A percentile compares a stretch with the other conserved stretches of the same genome.
Conservation (phyloP, 2,113 vertebrate genomes). For the Recurvirostra avosetta region DNA sequence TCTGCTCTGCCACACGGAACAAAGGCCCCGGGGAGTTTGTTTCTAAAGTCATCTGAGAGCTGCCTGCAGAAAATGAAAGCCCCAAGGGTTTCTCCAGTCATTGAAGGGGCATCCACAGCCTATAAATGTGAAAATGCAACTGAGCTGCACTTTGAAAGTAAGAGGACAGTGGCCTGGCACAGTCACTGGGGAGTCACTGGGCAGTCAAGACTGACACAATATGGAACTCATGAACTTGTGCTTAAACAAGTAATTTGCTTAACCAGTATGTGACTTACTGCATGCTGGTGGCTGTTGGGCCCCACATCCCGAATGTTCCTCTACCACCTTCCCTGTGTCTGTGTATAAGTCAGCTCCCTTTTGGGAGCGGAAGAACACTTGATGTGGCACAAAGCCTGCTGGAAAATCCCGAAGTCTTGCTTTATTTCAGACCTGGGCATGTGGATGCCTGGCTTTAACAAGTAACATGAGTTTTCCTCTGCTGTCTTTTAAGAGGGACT, state of each 20-base stretch:
- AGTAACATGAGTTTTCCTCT: not conserved
- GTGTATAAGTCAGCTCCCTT: not conserved
- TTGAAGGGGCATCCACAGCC: not conserved
- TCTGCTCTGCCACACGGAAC: conserved; percentile 36
- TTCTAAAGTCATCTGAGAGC: conserved; percentile 37
- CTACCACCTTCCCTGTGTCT: not conserved
- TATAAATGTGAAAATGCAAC: conserved; percentile 20
- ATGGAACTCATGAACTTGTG: not conserved
- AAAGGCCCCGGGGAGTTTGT: conserved; percentile 3
- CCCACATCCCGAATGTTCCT: not conserved
- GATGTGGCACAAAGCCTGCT: not conserved
- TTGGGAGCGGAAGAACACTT: not conserved
- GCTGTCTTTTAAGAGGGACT: not conserved
- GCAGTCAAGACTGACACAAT: not conserved
- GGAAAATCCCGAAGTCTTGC: not conserved
- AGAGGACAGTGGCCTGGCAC: conserved; percentile 8
- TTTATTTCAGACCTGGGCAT: not conserved
- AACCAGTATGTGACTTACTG: not conserved
- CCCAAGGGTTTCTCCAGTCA: conserved; percentile 31
- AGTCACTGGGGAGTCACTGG: not conserved
- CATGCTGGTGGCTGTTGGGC: not conserved
- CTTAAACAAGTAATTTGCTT: not conserved
- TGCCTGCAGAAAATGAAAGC: conserved; percentile 56
- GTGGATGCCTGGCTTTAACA: not conserved
- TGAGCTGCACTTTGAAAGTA: conserved; percentile 10